Evolutionary conservation across 2,113 vertebrate genomes (phyloP), one percentile per base, ranked within the genome.

Genomic region (Paedocypris sp.): DNA sequence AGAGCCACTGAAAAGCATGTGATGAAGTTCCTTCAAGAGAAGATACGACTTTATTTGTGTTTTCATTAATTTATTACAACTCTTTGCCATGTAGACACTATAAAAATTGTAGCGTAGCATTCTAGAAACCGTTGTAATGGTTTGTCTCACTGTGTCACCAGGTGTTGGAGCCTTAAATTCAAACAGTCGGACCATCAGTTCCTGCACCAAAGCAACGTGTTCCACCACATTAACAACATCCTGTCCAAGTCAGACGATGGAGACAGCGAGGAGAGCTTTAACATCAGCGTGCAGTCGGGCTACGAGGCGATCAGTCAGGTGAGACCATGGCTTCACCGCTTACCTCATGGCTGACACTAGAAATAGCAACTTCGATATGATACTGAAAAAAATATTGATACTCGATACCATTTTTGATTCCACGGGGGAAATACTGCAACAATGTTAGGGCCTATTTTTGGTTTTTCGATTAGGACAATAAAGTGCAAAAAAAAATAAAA

Each of bases 151-250:
- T 29, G 3, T 57, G 22, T 18, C 62, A 57, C 19, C 12, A 99
- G 95, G 63, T 99, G 95, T 75, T 99, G 95, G 95, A 99, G 95
- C 78, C 92, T 99, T 48, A 99, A 99, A 81, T 99, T 99, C 76
- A 98, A 98, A 72, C 95, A 98, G 64, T 98, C 95, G 0, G 95
- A 99, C 77, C 95, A 99, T 68, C 95, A 99, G 70, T 99, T 99
- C 73, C 86, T 99, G 68, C 95, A 99, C 73, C 95, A 99, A 72
- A 99, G 95, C 81, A 99, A 99, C 8, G 94, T 99, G 54, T 99
- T 99, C 77, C 95, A 98, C 82, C 95, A 99, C 76, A 99, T 99
- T 77, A 99, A 99, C 82, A 99, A 99, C 59, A 99, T 99, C 78
- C 80, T 99, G 71, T 99, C 95, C 42, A 99, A 99, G 80, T 99